A percentile compares a stretch with the other conserved stretches of the same genome.
These are phyloP conservation scores for Mobula hypostoma DNA, from an alignment of 2,113 vertebrate genomes.

Conservation along the genomic window DNA sequence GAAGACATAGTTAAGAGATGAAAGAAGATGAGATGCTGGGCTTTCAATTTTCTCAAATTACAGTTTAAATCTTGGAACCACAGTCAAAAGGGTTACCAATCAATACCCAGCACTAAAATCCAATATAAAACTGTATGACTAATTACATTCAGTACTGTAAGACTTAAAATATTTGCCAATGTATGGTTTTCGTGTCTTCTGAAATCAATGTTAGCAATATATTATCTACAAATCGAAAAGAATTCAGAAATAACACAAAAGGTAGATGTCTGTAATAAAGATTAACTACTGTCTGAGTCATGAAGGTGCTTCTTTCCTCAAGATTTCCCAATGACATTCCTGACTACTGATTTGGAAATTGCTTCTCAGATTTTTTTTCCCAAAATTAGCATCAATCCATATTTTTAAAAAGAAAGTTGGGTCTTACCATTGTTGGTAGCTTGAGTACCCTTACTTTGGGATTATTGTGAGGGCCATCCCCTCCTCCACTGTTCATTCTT, in stretches of 20 bases:
- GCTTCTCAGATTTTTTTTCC: neutral
- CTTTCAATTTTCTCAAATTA: neutral
- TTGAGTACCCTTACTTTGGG: conserved; percentile 92
- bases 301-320: neutral
- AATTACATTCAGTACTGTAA: neutral
- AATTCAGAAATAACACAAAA: neutral
- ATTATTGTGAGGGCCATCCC: conserved; percentile 65
- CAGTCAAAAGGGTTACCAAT: neutral
- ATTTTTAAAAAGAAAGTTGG: conserved; percentile 43
- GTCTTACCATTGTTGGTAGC: conserved; percentile 81
- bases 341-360: too few species aligned
- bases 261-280: neutral
- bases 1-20: neutral
- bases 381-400: neutral
- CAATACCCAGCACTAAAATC: neutral
- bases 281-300: neutral
- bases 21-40: neutral
- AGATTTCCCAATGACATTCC: neutral
- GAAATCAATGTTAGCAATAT: neutral
- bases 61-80: neutral
- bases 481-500: conserved; percentile 62
- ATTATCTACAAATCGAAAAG: neutral
- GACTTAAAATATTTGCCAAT: neutral
- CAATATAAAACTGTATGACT: neutral
- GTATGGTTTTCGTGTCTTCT: neutral